Evolutionary conservation across 2,888 invertebrate species (phyloP).

Genomic region (Athetis lepigone): DNA sequence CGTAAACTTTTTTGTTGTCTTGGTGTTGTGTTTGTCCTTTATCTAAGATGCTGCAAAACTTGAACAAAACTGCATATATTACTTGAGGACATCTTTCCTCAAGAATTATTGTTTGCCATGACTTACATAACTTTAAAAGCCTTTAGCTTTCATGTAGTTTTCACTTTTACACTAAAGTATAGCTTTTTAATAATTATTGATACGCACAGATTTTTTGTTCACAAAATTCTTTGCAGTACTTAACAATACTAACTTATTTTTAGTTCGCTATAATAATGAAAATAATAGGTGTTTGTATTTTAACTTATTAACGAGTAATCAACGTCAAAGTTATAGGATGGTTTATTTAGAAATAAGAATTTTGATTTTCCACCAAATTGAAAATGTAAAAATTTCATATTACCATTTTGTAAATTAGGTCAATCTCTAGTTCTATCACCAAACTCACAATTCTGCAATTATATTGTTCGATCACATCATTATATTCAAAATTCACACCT

Average conservation of each 20-base stretch:
- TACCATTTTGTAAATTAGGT: background rate
- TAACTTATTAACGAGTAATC: background rate
- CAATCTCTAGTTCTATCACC: slow-evolving; percentile 1
- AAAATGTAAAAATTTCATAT: background rate
- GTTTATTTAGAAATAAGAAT: slow-evolving; percentile 23
- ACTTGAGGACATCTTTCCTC: background rate
- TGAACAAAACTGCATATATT: background rate
- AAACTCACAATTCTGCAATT: background rate
- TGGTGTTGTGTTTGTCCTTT: slow-evolving; percentile 2
- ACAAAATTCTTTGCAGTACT: slow-evolving; percentile 48
- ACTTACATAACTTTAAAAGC: background rate
- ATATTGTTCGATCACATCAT: slow-evolving; percentile 5
- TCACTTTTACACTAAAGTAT: slow-evolving; percentile 32
- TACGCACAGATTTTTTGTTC: slow-evolving; percentile 51
- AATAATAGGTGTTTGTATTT: slow-evolving; percentile 20
- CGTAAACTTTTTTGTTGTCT: background rate
- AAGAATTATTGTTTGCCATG: background rate
- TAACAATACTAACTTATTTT: slow-evolving; percentile 30
- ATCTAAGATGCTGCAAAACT: background rate
- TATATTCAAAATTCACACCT: slow-evolving; percentile 7
- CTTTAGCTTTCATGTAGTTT: slow-evolving; percentile 42
- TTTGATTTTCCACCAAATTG: background rate
- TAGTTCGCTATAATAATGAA: slow-evolving; percentile 11
- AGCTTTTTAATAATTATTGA: slow-evolving; percentile 58
- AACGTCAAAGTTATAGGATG: background rate